Base-by-base conservation (phyloP, 2,888 invertebrate genomes). In the Abrostola triplasia region DNA sequence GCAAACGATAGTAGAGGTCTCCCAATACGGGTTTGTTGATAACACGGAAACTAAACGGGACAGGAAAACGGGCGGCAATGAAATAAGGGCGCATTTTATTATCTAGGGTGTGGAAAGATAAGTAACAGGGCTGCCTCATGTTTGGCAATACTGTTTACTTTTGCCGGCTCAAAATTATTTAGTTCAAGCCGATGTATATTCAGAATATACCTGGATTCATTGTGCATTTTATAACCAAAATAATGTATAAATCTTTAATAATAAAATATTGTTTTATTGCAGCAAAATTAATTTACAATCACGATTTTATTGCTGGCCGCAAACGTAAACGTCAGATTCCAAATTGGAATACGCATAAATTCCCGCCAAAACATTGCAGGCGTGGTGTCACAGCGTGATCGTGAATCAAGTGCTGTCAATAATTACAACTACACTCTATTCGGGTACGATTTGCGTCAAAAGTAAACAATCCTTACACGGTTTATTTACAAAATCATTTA, bases 21-120 rank as follows among this genome's bases (percentile, higher is more conserved):
- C 59, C 56, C 12, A 61, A 68, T 64, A 61, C 65, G 70, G 66
- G 73, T 58, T 54, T 57, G 65, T 60, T 68, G 72, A 67, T 76
- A 81, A 79, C 79, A 64, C 79, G 77, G 75, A 80, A 79, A 78
- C 78, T 67, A 67, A 58, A 61, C 59, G 71, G 66, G 54, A 68
- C 66, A 70, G 63, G 67, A 60, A 55, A 66, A 74, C 69, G 64
- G 64, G 70, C 71, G 65, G 68, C 71, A 65, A 71, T 76, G 64
- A 74, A 78, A 78, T 73, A 77, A 79, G 85, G 86, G 85, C 83
- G 81, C 73, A 60, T 76, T 87, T 89, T 88, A 87, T 86, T 86
- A 84, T 84, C 85, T 68, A 77, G 90, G 91, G 90, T 86, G 90
- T 73, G 80, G 87, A 88, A 62, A 83, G 88, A 90, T 84, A 83